Percentiles rank a stretch among this genome's conserved stretches.
phyloP scores from a whole-genome alignment of 1,140 invertebrate species.

The Ditylenchus dipsaci region DNA sequence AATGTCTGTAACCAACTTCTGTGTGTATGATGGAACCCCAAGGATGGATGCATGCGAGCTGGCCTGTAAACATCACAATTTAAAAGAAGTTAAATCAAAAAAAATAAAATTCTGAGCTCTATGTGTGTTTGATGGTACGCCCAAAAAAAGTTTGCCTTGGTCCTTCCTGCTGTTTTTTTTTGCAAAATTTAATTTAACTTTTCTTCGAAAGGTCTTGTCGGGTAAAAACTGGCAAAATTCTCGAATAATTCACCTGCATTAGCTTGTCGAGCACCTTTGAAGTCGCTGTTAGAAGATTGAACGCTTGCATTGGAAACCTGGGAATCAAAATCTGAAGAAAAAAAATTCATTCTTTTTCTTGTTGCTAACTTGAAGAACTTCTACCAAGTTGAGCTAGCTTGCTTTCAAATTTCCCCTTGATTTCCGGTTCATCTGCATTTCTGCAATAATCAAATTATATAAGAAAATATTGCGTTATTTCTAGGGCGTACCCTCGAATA shows the following conservation, averaged over 20 bases:
- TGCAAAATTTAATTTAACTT: too few species aligned
- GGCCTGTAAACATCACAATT: neutral
- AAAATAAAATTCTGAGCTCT: too few species aligned
- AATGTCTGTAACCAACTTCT: slow-evolving; percentile 41
- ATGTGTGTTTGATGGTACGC: too few species aligned
- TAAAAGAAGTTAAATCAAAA: neutral
- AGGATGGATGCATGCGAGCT: neutral
- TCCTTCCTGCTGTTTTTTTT: too few species aligned
- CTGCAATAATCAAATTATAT: neutral
- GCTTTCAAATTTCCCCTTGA: slow-evolving; percentile 10
- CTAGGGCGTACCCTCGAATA: too few species aligned
- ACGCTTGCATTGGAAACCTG: neutral
- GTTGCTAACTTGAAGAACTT: too few species aligned
- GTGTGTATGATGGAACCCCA: slow-evolving; percentile 13
- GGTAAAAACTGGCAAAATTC: neutral
- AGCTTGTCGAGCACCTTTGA: slow-evolving; percentile 2
- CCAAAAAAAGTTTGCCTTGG: neutral
- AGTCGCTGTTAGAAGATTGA: neutral
- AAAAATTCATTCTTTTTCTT: too few species aligned
- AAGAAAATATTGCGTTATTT: too few species aligned
- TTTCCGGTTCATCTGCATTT: neutral
- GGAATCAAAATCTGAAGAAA: neutral
- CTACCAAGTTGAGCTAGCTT: slow-evolving; percentile 3
- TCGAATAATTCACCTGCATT: neutral
- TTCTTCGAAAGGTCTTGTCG: slow-evolving; percentile 1